Conservation (phyloP, 2,888 invertebrate genomes). For the Iselma pallidipennis region DNA sequence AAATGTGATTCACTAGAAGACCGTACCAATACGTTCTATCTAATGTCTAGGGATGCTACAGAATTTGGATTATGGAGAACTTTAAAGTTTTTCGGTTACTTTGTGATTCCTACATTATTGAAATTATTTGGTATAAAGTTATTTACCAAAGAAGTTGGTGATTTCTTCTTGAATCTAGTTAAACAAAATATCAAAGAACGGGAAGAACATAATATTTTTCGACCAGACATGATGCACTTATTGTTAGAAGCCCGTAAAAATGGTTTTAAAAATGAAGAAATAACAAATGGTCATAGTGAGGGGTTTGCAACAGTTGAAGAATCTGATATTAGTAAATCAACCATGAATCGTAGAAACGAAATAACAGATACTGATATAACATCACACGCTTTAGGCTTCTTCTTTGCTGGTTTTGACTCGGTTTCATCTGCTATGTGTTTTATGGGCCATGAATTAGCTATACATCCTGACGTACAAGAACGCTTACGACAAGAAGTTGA, state of each 20-base stretch:
- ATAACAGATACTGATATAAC: constrained; percentile 59
- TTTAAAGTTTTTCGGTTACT: constrained; percentile 26
- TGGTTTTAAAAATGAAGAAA: constrained; percentile 12
- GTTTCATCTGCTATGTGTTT: constrained; percentile 56
- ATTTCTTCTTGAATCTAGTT: constrained; percentile 39
- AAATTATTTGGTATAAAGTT: constrained; percentile 25
- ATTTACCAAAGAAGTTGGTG: constrained; percentile 23
- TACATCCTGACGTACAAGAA: constrained; percentile 62
- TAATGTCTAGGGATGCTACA: constrained; percentile 57
- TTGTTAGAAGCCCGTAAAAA: constrained; percentile 50
- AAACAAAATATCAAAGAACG: constrained; percentile 32
- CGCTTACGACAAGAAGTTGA: constrained; percentile 56
- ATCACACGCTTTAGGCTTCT: constrained; percentile 60
- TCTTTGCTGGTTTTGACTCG: constrained; percentile 58
- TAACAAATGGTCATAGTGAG: neutral
- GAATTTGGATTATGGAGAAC: constrained; percentile 38
- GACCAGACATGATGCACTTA: constrained; percentile 53
- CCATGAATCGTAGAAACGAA: constrained; percentile 1
- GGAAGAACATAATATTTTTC: constrained; percentile 40
- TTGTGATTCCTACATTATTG: constrained; percentile 23
- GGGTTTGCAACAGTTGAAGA: constrained; percentile 35
- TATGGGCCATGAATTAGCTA: constrained; percentile 60
- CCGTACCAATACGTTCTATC: constrained; percentile 60
- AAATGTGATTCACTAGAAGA: constrained; percentile 61
- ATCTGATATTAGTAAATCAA: constrained; percentile 37